Percentiles rank a stretch among this genome's conserved stretches.
Conservation (phyloP, 2,888 invertebrate species). For the Allolobophora icterica region DNA sequence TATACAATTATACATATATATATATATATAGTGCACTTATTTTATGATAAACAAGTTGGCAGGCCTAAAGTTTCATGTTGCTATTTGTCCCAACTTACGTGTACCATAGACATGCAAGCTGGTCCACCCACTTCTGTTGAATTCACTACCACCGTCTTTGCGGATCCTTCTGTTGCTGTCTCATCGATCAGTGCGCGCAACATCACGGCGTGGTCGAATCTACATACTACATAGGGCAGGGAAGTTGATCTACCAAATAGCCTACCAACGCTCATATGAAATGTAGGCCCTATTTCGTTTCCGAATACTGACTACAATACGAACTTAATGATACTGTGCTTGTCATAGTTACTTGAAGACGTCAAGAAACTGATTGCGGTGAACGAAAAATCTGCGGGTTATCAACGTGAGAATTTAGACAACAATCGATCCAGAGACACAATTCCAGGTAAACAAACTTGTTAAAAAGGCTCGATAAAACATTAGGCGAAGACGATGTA, state of each 20-base stretch:
- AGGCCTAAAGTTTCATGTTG: not conserved
- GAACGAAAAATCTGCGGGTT: not conserved
- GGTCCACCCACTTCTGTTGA: not conserved
- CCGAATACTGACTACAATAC: not conserved
- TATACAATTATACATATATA: no score
- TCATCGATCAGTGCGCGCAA: not conserved
- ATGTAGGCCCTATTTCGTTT: not conserved
- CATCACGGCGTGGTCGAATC: no score
- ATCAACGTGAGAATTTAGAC: not conserved
- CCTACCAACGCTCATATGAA: not conserved
- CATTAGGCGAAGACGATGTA: not conserved
- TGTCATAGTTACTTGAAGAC: not conserved
- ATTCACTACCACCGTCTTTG: not conserved
- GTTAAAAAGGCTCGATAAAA: not conserved
- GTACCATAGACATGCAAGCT: not conserved
- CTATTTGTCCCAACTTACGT: not conserved
- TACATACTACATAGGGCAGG: no score
- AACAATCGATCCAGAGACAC: not conserved
- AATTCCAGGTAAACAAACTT: not conserved
- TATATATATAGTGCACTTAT: no score
- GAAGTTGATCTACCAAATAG: not conserved
- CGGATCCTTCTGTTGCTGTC: not conserved
- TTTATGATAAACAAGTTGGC: no score
- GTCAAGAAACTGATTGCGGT: not conserved
- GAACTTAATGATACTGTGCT: not conserved